Percentiles rank a stretch among this genome's conserved stretches.
phyloP scores from a whole-genome alignment of 1,140 invertebrate species.

The Diachasma alloeum region DNA sequence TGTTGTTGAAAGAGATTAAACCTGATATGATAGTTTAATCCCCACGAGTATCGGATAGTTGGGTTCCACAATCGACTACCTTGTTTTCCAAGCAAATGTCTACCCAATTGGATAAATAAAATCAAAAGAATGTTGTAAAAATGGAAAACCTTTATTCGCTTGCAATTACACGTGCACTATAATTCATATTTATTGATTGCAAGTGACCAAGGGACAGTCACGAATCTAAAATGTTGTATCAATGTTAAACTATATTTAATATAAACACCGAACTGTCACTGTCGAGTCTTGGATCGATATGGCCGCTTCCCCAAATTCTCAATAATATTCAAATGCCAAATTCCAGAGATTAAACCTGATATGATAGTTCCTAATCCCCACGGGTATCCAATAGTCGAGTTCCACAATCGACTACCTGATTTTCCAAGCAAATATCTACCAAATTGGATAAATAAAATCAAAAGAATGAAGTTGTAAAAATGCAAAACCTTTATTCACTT shows the following conservation, averaged over 20 bases:
- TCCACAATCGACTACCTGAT: neutral
- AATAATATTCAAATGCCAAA: neutral
- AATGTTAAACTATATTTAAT: neutral
- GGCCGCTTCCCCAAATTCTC: neutral
- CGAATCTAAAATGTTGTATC: neutral
- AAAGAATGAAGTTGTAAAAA: neutral
- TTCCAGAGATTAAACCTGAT: slow-evolving; percentile 12
- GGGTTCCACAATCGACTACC: neutral
- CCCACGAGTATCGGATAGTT: slow-evolving; percentile 6
- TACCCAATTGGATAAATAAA: neutral
- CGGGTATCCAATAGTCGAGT: neutral
- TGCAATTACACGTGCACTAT: neutral
- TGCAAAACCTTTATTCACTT: slow-evolving; percentile 16
- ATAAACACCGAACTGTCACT: slow-evolving; percentile 5
- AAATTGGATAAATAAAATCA: neutral
- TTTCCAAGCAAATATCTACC: neutral
- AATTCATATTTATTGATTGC: neutral
- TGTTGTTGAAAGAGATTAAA: slow-evolving; percentile 6
- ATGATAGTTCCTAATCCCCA: slow-evolving; percentile 20
- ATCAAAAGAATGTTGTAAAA: neutral
- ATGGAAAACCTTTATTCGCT: slow-evolving; percentile 13
- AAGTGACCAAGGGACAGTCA: neutral
- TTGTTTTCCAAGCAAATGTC: neutral
- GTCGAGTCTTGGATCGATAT: neutral
- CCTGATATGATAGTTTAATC: slow-evolving; percentile 20